Base-by-base conservation (phyloP, 2,888 invertebrate species). In the Portevinia maculata region DNA sequence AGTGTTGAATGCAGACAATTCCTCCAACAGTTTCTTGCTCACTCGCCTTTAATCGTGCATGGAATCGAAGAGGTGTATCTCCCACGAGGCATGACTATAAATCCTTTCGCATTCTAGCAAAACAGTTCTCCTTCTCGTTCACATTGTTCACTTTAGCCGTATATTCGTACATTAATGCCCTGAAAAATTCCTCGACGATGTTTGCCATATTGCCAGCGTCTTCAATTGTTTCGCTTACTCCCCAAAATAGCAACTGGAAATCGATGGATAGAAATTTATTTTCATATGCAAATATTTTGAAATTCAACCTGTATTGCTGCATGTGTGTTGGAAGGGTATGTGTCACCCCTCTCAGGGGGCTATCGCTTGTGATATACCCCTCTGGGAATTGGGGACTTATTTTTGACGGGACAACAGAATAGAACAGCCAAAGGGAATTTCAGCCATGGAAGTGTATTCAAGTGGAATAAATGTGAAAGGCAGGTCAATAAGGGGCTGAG, bases 201-300 rank as follows among this genome's bases (percentile, higher is more conserved):
- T 78, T 78, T 78, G 67, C 67, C 76, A 78, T 71, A 76, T 83
- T 70, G 39, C 28, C 64, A 76, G 62, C 65, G 59, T 41, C 44
- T 79, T 73, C 39, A 59, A 34, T 73, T 70, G 17, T 32, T 53
- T 24, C 44, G 3, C 37, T 3, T 46, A n/a, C 19, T 37, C 39
- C 55, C n/a, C 24, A 19, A 17, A 32, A 57, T 3, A 17, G 9
- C 0, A 32, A 60, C 11, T 44, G 44, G 53, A 83, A 83, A 83
- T 83, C 83, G 83, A 78, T 78, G 44, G 55, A 78, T 30, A 60
- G 44, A 83, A 78, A 83, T 83, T 78, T 83, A 83, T 83, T 78
- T 78, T 78, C 78, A 78, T 73, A 83, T 83, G 83, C 83, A 83
- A 83, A 83, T 83, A 62, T 78, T 73, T 78, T 83, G 69, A 76